These are phyloP conservation scores for Austrolebias charrua DNA, from an alignment of 2,797 vertebrate genomes.

Conservation along the genomic window DNA sequence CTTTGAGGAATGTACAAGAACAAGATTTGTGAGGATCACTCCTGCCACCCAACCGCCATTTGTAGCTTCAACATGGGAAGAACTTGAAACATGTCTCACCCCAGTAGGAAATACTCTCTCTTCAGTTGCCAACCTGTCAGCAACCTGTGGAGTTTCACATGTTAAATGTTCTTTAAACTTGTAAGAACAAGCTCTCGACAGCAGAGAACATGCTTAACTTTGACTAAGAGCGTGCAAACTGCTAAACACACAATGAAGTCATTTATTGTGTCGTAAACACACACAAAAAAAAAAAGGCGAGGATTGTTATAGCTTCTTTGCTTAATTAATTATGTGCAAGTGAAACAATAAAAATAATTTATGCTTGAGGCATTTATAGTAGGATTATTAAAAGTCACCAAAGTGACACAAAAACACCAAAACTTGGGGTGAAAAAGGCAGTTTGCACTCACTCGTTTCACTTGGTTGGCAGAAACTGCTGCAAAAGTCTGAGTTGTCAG, in stretches of 20 bases:
- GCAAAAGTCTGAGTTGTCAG: constrained; percentile 79
- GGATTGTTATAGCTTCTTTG: no score
- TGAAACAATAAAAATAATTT: background rate
- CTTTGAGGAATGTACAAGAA: constrained; percentile 15
- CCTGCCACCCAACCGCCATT: constrained; percentile 44
- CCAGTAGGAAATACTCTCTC: constrained; percentile 21
- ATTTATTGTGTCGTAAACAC: background rate
- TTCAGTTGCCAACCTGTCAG: constrained; percentile 25
- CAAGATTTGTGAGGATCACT: constrained; percentile 28
- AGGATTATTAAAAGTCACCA: no score
- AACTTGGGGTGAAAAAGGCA: background rate
- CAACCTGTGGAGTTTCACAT: constrained; percentile 26
- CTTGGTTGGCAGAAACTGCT: constrained; percentile 80
- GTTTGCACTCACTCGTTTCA: constrained; percentile 84
- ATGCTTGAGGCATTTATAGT: background rate
- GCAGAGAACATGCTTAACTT: background rate
- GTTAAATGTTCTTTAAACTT: constrained; percentile 15
- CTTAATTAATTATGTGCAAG: background rate
- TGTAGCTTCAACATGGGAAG: constrained; percentile 53
- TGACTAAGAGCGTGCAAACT: background rate
- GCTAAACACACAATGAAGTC: background rate
- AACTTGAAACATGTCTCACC: constrained; percentile 59
- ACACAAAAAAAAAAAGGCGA: no score
- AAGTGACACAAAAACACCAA: background rate
- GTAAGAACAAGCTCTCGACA: background rate